These are phyloP conservation scores for Callithrix jacchus DNA, from an alignment of 2,113 vertebrate genomes.

Conservation along the genomic window DNA sequence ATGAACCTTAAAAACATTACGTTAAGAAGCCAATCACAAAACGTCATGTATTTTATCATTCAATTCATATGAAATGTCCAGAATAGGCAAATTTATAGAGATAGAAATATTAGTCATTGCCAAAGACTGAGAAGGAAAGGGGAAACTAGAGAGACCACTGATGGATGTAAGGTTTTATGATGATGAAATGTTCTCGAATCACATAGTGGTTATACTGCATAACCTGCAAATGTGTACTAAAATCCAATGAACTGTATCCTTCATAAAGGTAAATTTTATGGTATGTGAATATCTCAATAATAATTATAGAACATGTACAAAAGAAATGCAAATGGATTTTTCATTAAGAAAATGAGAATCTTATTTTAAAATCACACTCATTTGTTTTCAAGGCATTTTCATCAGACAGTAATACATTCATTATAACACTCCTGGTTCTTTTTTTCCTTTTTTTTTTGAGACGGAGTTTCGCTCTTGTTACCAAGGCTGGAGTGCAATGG, in stretches of 20 bases:
- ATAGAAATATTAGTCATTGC: background rate
- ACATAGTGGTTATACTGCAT: background rate
- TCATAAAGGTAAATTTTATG: background rate
- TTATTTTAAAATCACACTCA: conserved; percentile 18
- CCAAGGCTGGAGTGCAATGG: too few relatives aligned
- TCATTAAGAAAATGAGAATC: background rate
- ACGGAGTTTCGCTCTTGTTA: too few relatives aligned
- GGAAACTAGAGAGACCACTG: background rate
- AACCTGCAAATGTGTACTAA: background rate
- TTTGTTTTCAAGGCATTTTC: conserved; percentile 36
- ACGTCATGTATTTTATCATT: background rate
- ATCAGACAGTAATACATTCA: background rate
- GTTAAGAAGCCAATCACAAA: background rate
- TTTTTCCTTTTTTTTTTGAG: too few relatives aligned
- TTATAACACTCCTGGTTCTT: background rate
- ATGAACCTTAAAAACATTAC: background rate
- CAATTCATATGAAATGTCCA: background rate
- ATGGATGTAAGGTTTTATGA: background rate
- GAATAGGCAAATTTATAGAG: background rate
- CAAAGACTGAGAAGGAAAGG: background rate
- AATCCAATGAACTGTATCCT: background rate
- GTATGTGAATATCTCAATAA: background rate
- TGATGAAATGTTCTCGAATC: background rate
- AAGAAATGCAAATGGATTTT: background rate
- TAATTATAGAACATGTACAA: background rate